A percentile compares a stretch with the other conserved stretches of the same genome.
Evolutionary conservation across 2,113 vertebrate genomes (phyloP).

Genomic region (Papio anubis): DNA sequence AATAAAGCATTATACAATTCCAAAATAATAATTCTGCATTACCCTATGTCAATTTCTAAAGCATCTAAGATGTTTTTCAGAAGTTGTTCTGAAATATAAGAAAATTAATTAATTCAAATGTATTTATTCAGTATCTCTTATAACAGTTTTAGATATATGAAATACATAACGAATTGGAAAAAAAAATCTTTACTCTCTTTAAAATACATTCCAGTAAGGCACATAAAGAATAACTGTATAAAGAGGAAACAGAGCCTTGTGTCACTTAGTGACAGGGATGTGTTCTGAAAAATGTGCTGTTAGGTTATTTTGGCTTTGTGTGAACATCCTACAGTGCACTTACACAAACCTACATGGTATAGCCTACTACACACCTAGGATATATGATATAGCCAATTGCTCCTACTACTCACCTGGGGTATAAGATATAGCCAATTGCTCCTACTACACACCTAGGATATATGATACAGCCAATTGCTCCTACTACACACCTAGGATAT

Average conservation of each 20-base stretch:
- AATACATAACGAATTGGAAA: background rate
- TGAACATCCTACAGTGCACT: background rate
- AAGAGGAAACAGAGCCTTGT: background rate
- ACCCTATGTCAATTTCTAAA: background rate
- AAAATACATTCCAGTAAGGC: background rate
- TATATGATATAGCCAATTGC: no score
- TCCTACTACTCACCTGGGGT: no score
- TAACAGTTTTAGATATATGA: background rate
- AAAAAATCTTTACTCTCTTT: background rate
- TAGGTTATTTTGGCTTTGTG: background rate
- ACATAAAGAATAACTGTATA: background rate
- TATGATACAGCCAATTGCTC: no score
- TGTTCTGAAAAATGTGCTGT: background rate
- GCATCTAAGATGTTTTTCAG: background rate
- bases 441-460: no score
- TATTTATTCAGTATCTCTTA: background rate
- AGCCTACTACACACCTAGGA: no score
- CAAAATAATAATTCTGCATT: background rate
- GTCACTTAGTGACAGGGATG: background rate
- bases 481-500: no score
- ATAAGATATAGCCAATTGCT: no score
- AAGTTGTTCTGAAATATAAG: background rate
- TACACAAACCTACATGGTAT: background rate
- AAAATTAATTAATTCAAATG: background rate
- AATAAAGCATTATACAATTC: background rate